Base-by-base conservation (phyloP, 2,888 invertebrate genomes). In the Chloromyia formosa region DNA sequence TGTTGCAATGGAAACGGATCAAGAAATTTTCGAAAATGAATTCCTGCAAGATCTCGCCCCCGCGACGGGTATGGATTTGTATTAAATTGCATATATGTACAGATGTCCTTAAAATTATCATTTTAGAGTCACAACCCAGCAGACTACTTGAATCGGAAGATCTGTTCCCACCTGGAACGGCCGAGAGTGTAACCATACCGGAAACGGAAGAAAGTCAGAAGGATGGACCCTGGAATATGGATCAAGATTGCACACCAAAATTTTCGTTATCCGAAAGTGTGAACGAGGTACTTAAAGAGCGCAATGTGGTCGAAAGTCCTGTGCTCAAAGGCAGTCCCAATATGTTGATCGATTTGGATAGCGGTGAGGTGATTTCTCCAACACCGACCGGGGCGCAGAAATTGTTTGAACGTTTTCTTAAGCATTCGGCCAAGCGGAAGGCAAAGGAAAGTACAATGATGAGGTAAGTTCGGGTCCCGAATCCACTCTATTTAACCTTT, bases 341-440 rank as follows among this genome's bases (percentile, higher is more conserved):
- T 77, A 85, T 87, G 77, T 81, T 90, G 3, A 92, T 93, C 69
- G 90, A 91, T 81, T 83, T 93, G 49, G 89, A 90, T 76, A 86
- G 86, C 1, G 87, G 87, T 1, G 81, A 84, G 27, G 82, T 85
- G 78, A 78, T 83, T 56, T 76, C 77, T 14, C 75, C 78, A 20
- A 82, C 53, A 40, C 22, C 22, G 56, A 27, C 56, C 9, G 75
- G 73, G 5, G 53, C 53, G 1, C 61, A 73, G 20, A 23, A 54
- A 18, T 10, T 74, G 49, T 90, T 93, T 82, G 88, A 93, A 78
- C 87, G 93, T 77, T 92, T 93, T 82, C 86, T 90, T 49, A 90
- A 90, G 81, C 94, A 94, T 79, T 86, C 90, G 0, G 87, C 87
- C 56, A 88, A 88, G 75, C 88, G 88, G 40, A 89, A 82, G 80